A percentile compares a stretch with the other conserved stretches of the same genome.
phyloP scores from a whole-genome alignment of 2,888 invertebrate genomes.

The Spatulosminthurus flaviceps region DNA sequence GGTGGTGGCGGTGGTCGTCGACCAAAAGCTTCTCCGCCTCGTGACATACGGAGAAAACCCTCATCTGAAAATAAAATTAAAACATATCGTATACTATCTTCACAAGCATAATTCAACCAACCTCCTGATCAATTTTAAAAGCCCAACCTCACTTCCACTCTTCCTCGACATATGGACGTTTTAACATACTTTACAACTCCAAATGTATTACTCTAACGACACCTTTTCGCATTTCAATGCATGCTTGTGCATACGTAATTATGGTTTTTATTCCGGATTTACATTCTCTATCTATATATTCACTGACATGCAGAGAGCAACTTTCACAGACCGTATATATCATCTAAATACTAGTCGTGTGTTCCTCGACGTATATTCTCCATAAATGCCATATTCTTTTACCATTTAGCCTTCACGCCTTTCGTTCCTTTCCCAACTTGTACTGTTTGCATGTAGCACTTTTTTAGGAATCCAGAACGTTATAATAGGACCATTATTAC shows the following conservation, averaged over 20 bases:
- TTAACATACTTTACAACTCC: background rate
- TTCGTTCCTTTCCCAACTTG: background rate
- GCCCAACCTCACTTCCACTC: background rate
- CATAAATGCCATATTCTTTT: background rate
- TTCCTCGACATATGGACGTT: background rate
- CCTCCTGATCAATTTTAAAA: slow-evolving; percentile 12
- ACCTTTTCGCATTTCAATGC: background rate
- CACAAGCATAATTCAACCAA: background rate
- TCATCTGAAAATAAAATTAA: slow-evolving; percentile 60
- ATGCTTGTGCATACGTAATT: background rate
- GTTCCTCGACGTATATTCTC: background rate
- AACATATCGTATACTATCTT: too few species aligned
- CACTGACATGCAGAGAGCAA: too few species aligned
- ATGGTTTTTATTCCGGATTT: background rate
- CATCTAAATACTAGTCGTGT: background rate
- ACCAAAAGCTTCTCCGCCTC: slow-evolving; percentile 64
- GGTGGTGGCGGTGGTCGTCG: slow-evolving; percentile 64
- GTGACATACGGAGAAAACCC: slow-evolving; percentile 64
- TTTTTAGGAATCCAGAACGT: background rate
- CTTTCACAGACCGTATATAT: background rate
- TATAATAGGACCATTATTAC: slow-evolving; percentile 21
- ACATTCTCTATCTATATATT: too few species aligned
- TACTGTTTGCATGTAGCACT: background rate
- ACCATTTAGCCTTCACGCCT: background rate
- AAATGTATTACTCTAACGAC: background rate